phyloP scores from a whole-genome alignment of 2,888 invertebrate genomes.

The Mythimna loreyi region DNA sequence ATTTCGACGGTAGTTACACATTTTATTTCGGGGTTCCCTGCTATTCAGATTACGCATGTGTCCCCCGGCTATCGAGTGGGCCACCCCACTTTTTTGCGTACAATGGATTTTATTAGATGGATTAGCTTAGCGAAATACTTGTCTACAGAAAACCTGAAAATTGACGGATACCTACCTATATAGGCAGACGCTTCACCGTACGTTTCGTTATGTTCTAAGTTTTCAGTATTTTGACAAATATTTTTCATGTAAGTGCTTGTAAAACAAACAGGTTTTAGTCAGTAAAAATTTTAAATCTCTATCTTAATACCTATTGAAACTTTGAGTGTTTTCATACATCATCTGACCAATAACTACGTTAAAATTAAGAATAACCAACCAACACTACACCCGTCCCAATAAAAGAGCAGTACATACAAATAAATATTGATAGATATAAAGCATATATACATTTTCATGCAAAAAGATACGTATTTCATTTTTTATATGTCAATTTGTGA shows the following conservation, averaged over 20 bases:
- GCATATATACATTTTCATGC: slow-evolving; percentile 12
- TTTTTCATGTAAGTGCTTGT: too few relatives aligned
- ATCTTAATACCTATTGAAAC: too few relatives aligned
- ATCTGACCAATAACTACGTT: too few relatives aligned
- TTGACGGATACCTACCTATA: too few relatives aligned
- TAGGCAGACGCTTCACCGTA: too few relatives aligned
- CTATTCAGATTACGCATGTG: slow-evolving; percentile 41
- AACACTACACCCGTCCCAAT: background rate
- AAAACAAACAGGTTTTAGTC: too few relatives aligned
- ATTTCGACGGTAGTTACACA: slow-evolving; percentile 55
- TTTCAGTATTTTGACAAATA: too few relatives aligned
- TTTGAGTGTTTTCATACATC: too few relatives aligned
- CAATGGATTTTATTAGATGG: slow-evolving; percentile 6
- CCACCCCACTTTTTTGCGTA: slow-evolving; percentile 13
- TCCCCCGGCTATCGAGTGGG: slow-evolving; percentile 20
- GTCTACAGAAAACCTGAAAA: background rate
- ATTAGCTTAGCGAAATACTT: background rate
- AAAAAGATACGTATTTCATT: slow-evolving; percentile 34
- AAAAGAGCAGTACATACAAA: slow-evolving; percentile 7
- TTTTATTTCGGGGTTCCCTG: slow-evolving; percentile 50
- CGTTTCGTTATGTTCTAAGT: too few relatives aligned
- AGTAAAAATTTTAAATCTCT: too few relatives aligned
- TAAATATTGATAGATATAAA: slow-evolving; percentile 26
- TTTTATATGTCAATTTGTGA: slow-evolving; percentile 46
- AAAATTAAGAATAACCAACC: background rate